These are phyloP conservation scores for Eupeodes luniger DNA, from an alignment of 2,888 invertebrate genomes.

Conservation along the genomic window DNA sequence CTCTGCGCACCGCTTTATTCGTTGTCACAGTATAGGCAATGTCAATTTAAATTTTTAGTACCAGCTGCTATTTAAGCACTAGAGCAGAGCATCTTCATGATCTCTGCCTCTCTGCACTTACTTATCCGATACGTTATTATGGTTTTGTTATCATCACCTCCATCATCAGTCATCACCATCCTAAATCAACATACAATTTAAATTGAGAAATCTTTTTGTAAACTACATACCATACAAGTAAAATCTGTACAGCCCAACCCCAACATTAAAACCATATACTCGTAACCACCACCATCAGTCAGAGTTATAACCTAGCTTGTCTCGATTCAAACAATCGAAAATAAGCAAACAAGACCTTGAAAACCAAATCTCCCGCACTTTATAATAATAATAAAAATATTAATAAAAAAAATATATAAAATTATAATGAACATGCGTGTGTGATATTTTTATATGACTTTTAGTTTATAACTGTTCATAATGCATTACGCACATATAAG, in stretches of 20 bases:
- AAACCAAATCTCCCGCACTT: constrained; percentile 59
- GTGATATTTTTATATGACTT: constrained; percentile 13
- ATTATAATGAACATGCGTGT: constrained; percentile 20
- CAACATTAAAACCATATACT: not conserved
- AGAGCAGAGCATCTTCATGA: constrained; percentile 34
- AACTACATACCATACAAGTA: no score
- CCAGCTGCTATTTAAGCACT: constrained; percentile 6
- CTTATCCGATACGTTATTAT: not conserved
- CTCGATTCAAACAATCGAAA: constrained; percentile 27
- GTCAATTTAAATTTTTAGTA: constrained; percentile 56
- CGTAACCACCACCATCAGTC: not conserved
- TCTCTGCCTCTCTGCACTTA: constrained; percentile 29
- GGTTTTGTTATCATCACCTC: constrained; percentile 25
- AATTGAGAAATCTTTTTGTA: constrained; percentile 52
- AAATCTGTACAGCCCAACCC: not conserved
- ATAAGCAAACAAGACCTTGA: constrained; percentile 69
- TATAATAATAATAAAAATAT: constrained; percentile 4
- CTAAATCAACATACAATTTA: constrained; percentile 27
- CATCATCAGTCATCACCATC: not conserved
- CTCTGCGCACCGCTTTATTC: not conserved
- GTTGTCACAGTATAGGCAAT: constrained; percentile 38
- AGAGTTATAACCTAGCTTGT: constrained; percentile 12
- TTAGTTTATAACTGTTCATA: constrained; percentile 28
- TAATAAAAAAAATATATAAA: not conserved
- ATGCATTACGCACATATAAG: constrained; percentile 49